Evolutionary conservation across 2,797 vertebrate species (phyloP).

Genomic region (Potorous gilbertii): DNA sequence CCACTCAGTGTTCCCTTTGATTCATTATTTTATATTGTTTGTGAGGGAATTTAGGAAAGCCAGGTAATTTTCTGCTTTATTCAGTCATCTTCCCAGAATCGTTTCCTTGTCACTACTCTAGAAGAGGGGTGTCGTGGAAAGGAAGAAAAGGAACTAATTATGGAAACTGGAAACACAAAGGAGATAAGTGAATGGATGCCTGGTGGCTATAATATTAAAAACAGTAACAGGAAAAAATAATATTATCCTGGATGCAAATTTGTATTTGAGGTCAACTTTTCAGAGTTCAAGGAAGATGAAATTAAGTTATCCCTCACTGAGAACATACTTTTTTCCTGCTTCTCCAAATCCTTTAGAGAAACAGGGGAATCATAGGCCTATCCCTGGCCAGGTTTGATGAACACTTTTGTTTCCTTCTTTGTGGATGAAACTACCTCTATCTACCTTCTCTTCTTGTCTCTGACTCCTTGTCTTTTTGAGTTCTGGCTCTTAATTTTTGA

Average conservation of each 20-base stretch:
- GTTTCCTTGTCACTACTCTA: neutral
- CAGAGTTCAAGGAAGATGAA: slow-evolving; percentile 26
- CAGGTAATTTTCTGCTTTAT: neutral
- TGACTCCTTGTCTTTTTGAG: slow-evolving; percentile 42
- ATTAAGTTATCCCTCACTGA: slow-evolving; percentile 13
- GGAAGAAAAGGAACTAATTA: neutral
- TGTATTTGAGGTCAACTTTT: slow-evolving; percentile 8
- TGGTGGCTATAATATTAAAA: neutral
- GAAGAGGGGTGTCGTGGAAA: neutral
- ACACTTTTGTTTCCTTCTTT: slow-evolving; percentile 13
- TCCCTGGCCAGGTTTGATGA: neutral
- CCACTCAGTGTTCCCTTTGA: neutral
- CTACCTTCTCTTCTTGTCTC: slow-evolving; percentile 19
- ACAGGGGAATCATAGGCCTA: neutral
- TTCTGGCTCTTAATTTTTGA: slow-evolving; percentile 21
- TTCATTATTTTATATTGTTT: too few relatives aligned
- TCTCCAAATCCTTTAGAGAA: neutral
- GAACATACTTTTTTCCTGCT: neutral
- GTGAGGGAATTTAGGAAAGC: neutral
- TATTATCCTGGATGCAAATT: slow-evolving; percentile 23
- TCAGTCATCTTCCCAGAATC: neutral
- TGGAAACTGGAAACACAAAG: neutral
- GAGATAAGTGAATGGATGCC: neutral
- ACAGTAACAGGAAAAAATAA: neutral
- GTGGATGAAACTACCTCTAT: slow-evolving; percentile 1